These are phyloP conservation scores for Cacoxenus indagator DNA, from an alignment of 2,888 invertebrate species.

Conservation along the genomic window DNA sequence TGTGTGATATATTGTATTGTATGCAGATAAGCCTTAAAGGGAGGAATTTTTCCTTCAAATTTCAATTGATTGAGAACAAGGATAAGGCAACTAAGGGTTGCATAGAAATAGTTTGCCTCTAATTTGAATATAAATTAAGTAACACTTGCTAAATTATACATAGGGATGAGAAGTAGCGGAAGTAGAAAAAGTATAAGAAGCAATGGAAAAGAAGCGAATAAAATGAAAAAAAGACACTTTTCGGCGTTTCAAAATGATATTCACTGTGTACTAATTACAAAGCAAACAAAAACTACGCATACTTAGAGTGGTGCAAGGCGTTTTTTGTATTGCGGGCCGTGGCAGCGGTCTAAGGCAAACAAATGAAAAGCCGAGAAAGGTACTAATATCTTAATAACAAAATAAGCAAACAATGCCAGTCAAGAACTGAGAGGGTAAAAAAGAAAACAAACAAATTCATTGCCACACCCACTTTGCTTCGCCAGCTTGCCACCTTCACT, in stretches of 20 bases:
- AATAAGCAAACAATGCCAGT: not conserved
- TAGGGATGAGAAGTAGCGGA: not conserved
- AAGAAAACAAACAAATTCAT: slow-evolving; percentile 28
- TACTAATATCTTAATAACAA: slow-evolving; percentile 5
- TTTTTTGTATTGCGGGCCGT: not conserved
- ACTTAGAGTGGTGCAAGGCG: not conserved
- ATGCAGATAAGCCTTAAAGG: slow-evolving; percentile 44
- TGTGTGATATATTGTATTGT: not conserved
- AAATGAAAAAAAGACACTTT: not conserved
- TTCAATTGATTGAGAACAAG: slow-evolving; percentile 4
- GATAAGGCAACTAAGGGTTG: slow-evolving; percentile 3
- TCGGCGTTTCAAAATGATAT: not conserved
- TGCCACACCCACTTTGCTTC: slow-evolving; percentile 42
- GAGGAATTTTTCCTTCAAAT: slow-evolving; percentile 31
- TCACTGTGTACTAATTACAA: slow-evolving; percentile 50
- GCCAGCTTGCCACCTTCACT: slow-evolving; percentile 26
- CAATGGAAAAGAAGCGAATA: no score
- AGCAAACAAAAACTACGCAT: slow-evolving; percentile 41
- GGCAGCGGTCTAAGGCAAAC: not conserved
- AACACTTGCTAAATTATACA: not conserved
- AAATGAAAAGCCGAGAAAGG: not conserved
- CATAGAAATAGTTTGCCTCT: slow-evolving; percentile 46
- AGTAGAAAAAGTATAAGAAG: not conserved
- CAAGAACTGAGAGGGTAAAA: not conserved
- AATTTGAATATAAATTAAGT: slow-evolving; percentile 47